Evolutionary conservation across 2,888 invertebrate species (phyloP), one percentile per base, ranked within the genome.

Genomic region (Nemotelus pantherinus): DNA sequence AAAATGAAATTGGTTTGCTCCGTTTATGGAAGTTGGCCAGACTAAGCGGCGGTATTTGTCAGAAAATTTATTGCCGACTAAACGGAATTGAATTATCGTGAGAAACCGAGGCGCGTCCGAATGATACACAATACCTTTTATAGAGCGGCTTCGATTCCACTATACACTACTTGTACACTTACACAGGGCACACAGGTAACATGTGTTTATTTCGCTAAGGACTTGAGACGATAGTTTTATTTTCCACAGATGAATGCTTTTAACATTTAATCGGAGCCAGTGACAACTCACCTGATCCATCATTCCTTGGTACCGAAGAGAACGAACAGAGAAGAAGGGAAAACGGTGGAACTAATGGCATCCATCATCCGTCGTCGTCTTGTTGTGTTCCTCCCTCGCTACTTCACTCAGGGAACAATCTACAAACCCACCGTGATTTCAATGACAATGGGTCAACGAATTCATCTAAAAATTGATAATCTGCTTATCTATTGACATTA

Each of bases 31-130:
- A 72, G 58, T 57, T 9, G 6, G 71, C 45, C 25, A n/a, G 43
- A 47, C 45, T n/a, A 50, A 7, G 67, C 67, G 71, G 71, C 71
- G 58, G 44, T 63, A 48, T 72, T 63, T 74, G 48, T 74, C n/a
- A 41, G 10, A 48, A 48, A 74, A 63, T 60, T 74, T 63, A 63
- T 74, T 47, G 60, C 74, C 63, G 39, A 63, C 48, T 74, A 74
- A 74, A 74, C 48, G 63, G 74, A 68, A 39, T 63, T 63, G 74
- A 63, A 74, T 60, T 74, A 10, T 74, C 74, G 63, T 74, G 74
- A 74, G 63, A 74, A 74, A 60, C 10, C 60, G 71, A 48, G n/a
- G 57, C 57, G 71, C 55, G 43, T 39, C 4, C 3, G 63, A 4
- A 9, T 39, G 3, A 57, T 57, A 57, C 57, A 25, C 25, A 25